Conservation (phyloP, 2,888 invertebrate species). For the Tanypteryx hageni region DNA sequence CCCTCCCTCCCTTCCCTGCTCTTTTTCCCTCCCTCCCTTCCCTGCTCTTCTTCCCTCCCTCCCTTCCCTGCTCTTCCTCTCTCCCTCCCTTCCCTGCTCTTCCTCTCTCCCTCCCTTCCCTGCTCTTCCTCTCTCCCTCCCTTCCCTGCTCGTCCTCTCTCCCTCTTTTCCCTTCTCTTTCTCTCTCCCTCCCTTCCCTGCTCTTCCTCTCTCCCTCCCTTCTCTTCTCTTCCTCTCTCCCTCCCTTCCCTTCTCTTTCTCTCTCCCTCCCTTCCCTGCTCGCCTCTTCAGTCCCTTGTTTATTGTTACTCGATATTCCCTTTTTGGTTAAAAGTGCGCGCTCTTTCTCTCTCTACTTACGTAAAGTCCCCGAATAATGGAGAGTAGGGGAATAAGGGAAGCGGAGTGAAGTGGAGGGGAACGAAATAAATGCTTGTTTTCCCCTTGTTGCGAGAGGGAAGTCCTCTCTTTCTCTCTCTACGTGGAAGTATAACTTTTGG, state of each 20-base stretch:
- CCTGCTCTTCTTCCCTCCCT: too few species aligned
- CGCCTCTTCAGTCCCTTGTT: slow-evolving; percentile 11
- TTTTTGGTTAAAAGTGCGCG: background rate
- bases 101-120: too few species aligned
- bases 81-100: too few species aligned
- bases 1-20: too few species aligned
- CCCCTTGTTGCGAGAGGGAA: background rate
- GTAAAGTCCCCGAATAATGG: background rate
- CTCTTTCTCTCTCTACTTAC: slow-evolving; percentile 2
- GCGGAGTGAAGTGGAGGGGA: background rate
- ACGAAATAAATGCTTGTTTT: background rate
- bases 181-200: too few species aligned
- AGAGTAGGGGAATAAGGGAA: background rate
- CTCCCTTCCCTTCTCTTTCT: background rate
- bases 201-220: slow-evolving; percentile 14
- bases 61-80: too few species aligned
- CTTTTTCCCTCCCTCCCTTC: too few species aligned
- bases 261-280: background rate
- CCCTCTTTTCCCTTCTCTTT: too few species aligned
- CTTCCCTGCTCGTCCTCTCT: too few species aligned
- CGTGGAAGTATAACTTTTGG: background rate
- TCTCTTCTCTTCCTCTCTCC: background rate
- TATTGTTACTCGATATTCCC: slow-evolving; percentile 24
- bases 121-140: too few species aligned
- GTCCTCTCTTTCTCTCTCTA: background rate